Percentiles rank a stretch among this genome's conserved stretches.
Conservation (phyloP, 2,797 vertebrate species). For the Aplochiton taeniatus region DNA sequence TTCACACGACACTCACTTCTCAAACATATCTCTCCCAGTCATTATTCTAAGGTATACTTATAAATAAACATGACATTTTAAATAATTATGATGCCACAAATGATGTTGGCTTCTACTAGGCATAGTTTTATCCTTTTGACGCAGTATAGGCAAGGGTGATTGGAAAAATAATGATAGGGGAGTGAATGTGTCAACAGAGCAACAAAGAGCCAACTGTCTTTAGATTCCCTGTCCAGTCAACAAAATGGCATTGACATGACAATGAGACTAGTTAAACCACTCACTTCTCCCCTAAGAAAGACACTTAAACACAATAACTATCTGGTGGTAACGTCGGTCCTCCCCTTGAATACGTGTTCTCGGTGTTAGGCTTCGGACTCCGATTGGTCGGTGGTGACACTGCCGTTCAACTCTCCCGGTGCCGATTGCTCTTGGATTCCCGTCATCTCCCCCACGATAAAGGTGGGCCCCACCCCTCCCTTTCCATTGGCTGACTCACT, state of each 20-base stretch:
- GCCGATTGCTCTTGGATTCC: constrained; percentile 74
- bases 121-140: constrained; percentile 45
- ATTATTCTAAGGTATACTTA: no score
- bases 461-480: constrained; percentile 55
- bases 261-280: constrained; percentile 36
- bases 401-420: constrained; percentile 77
- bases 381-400: constrained; percentile 77
- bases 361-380: constrained; percentile 75
- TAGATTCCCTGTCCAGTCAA: constrained; percentile 28
- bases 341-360: constrained; percentile 60
- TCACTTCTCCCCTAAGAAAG: constrained; percentile 50
- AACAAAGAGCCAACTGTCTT: constrained; percentile 44
- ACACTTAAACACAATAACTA: constrained; percentile 47
- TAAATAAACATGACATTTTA: not conserved
- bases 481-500: constrained; percentile 60
- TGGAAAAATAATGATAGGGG: constrained; percentile 44
- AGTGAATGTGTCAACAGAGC: constrained; percentile 38
- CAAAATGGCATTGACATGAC: not conserved
- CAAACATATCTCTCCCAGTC: no score
- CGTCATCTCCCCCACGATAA: constrained; percentile 73
- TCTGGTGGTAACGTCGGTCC: constrained; percentile 42
- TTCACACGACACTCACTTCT: no score
- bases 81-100: constrained; percentile 16
- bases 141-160: constrained; percentile 69
- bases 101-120: no score